Evolutionary conservation across 2,797 vertebrate genomes (phyloP), one percentile per base, ranked within the genome.

Genomic region (Zenarchopterus dispar): DNA sequence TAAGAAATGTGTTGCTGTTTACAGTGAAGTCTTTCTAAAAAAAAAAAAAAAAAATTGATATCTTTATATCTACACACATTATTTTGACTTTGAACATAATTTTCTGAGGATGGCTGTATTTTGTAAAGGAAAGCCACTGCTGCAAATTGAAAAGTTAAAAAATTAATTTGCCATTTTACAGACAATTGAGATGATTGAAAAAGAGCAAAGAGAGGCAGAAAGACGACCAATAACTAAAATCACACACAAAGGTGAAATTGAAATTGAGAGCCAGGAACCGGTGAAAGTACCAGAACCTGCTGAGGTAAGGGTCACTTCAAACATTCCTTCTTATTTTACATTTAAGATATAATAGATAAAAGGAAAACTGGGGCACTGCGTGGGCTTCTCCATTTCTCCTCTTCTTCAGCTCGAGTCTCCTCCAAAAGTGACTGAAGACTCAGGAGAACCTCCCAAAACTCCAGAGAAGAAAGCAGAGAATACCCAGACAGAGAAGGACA

Each of bases 171-270:
- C 16, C 55, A 10, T 10, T 78, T 84, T 52, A 58, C 91, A 99
- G 97, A 97, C 96, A 33, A 99, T 99, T 89, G 98, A 99, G 91
- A 99, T 99, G 98, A 99, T 99, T 22, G 98, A 99, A 88, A 99
- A 98, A 77, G 97, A 99, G 63, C 97, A 99, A 88, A 93, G 98
- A 64, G 98, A 99, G 87, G 97, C 67, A 6, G 97, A 99, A 90
- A 94, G 97, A 67, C 91, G 98, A 33, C 98, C 98, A 15, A 99
- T 99, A 76, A 99, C 97, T 42, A 99, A 99, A 92, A 98, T 99
- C 87, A 99, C 97, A 69, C 98, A 99, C 88, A 99, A 99, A 93
- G 98, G 98, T 57, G 98, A 99, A 92, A 99, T 99, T 77, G 98
- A 99, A 92, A 99, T 99, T 73, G 98, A 99, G 89, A 99, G 94